phyloP scores from a whole-genome alignment of 2,888 invertebrate species.

The Melolontha melolontha region DNA sequence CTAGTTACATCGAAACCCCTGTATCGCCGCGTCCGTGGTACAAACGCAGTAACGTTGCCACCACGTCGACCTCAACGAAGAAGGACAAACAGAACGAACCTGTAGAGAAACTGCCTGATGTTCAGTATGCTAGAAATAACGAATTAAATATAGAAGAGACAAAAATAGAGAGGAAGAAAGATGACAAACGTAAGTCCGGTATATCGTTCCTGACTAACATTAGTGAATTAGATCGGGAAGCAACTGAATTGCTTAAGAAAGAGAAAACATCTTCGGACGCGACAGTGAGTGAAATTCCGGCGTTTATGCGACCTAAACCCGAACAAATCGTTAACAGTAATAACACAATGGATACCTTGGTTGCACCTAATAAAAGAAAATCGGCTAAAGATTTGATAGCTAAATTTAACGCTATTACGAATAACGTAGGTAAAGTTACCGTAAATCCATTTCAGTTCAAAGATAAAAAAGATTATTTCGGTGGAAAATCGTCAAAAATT shows the following conservation, averaged over 20 bases:
- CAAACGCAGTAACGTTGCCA: slow-evolving; percentile 66
- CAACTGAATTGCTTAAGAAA: slow-evolving; percentile 78
- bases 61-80: slow-evolving; percentile 44
- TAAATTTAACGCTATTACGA: slow-evolving; percentile 73
- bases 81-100: slow-evolving; percentile 54
- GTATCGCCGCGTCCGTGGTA: slow-evolving; percentile 76
- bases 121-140: slow-evolving; percentile 68
- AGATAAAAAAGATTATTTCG: slow-evolving; percentile 58
- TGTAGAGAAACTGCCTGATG: slow-evolving; percentile 17
- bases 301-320: slow-evolving; percentile 63
- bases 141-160: slow-evolving; percentile 53
- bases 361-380: slow-evolving; percentile 58
- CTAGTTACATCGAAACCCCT: slow-evolving; percentile 59
- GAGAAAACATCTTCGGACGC: slow-evolving; percentile 54
- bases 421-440: slow-evolving; percentile 68
- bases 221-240: slow-evolving; percentile 84
- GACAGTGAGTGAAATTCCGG: slow-evolving; percentile 57
- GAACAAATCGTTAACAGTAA: slow-evolving; percentile 50
- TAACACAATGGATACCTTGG: slow-evolving; percentile 56
- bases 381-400: slow-evolving; percentile 71
- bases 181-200: slow-evolving; percentile 70
- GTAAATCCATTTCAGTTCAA: slow-evolving; percentile 65
- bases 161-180: slow-evolving; percentile 53
- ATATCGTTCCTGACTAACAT: slow-evolving; percentile 78
- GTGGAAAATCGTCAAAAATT: slow-evolving; percentile 54